These are phyloP conservation scores for Myodes glareolus DNA, from an alignment of 2,113 vertebrate genomes.

Conservation along the genomic window DNA sequence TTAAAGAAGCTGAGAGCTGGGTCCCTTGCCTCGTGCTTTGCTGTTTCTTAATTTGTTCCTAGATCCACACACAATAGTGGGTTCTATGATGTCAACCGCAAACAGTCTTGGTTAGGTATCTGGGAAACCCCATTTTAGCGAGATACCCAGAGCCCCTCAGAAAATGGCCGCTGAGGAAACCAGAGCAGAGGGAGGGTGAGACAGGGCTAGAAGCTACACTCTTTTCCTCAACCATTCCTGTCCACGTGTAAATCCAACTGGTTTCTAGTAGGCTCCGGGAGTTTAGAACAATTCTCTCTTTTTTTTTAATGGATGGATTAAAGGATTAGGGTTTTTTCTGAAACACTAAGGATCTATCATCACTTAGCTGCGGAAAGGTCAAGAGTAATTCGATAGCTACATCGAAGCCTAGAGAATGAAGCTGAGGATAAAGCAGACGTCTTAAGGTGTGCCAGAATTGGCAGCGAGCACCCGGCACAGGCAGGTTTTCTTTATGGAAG, in stretches of 20 bases:
- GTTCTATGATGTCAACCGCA: neutral
- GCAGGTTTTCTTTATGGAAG: neutral
- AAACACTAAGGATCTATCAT: neutral
- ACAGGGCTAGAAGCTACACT: accelerated
- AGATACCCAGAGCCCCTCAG: neutral
- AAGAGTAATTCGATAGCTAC: neutral
- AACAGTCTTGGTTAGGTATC: neutral
- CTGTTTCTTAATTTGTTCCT: conserved; percentile 56
- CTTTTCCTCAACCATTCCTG: neutral
- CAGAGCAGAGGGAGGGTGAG: neutral
- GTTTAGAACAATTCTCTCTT: conserved; percentile 41
- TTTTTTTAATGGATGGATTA: conserved; percentile 24
- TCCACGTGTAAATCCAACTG: conserved; percentile 11
- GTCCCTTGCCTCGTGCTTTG: conserved; percentile 13
- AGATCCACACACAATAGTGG: neutral
- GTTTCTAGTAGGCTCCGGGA: conserved; percentile 10
- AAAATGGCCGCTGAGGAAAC: neutral
- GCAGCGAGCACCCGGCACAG: neutral
- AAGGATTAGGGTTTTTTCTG: conserved; percentile 43
- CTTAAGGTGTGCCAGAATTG: neutral
- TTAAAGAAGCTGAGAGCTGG: conserved; percentile 45
- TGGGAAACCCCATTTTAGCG: neutral
- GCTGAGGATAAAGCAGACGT: neutral
- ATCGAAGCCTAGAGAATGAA: accelerated
- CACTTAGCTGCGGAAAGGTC: neutral